phyloP scores from a whole-genome alignment of 64 coral and sea anemone genomes.

The Montipora efflorescens region DNA sequence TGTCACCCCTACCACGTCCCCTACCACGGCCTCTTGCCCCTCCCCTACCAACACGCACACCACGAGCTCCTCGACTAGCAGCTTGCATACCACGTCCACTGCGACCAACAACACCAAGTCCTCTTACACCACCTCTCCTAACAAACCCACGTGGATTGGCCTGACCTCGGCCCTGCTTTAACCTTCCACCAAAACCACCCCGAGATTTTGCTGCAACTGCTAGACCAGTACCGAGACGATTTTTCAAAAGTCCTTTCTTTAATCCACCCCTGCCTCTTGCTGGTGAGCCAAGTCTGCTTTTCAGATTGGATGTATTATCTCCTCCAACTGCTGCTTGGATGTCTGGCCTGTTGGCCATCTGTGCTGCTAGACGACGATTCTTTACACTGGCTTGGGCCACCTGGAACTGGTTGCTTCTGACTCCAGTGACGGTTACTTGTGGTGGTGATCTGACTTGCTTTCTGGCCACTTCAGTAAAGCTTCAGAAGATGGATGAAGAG shows the following conservation, averaged over 20 bases:
- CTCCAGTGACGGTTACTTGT: conserved; percentile 87
- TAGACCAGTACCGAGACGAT: conserved; percentile 49
- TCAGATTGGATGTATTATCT: conserved; percentile 41
- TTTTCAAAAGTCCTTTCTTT: conserved; percentile 25
- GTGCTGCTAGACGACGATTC: conserved; percentile 90
- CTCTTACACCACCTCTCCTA: conserved; percentile 25
- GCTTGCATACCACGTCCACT: conserved; percentile 28
- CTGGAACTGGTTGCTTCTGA: conserved; percentile 82
- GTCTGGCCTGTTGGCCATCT: conserved; percentile 90
- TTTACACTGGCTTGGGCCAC: conserved; percentile 81
- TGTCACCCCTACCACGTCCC: conserved; percentile 58
- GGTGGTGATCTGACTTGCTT: conserved; percentile 76
- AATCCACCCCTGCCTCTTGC: conserved; percentile 30
- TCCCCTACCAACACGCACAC: conserved; percentile 51
- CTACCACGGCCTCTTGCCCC: conserved; percentile 63
- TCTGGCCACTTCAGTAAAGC: conserved; percentile 91
- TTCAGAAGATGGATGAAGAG: conserved; percentile 89
- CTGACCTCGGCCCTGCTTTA: conserved; percentile 1
- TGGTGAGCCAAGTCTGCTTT: conserved; percentile 69
- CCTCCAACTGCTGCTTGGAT: conserved; percentile 85
- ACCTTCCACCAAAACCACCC: conserved; percentile 56
- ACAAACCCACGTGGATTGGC: conserved; percentile 37
- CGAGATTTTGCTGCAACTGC: conserved; percentile 35
- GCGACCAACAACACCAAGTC: conserved; percentile 14
- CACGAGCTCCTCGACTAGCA: conserved; percentile 33